Evolutionary conservation across 2,888 invertebrate species (phyloP).

Genomic region (Oeneis ivallda): DNA sequence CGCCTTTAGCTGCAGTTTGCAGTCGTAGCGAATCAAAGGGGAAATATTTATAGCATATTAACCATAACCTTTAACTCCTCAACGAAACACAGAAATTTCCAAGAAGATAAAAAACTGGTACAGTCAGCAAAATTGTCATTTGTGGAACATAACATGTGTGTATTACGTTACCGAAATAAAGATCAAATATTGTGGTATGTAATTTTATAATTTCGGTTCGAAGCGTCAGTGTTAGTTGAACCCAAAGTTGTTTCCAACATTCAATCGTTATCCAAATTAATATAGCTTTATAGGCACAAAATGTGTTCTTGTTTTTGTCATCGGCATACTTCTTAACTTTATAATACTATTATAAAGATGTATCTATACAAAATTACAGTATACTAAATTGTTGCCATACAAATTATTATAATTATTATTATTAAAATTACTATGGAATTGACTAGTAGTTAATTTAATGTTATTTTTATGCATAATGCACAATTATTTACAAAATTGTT

Average conservation of each 20-base stretch:
- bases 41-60: no score
- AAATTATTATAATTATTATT: conserved; percentile 14
- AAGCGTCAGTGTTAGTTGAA: neutral
- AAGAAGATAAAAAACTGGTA: no score
- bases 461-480: conserved; percentile 16
- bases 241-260: neutral
- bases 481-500: conserved; percentile 14
- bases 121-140: no score
- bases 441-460: conserved; percentile 35
- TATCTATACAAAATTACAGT: neutral
- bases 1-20: no score
- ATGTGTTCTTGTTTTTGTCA: neutral
- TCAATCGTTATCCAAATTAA: neutral
- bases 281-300: neutral
- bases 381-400: conserved; percentile 17
- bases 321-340: neutral
- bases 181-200: neutral
- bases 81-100: no score
- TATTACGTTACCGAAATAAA: no score
- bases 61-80: no score
- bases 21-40: no score
- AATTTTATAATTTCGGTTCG: neutral
- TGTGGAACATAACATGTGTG: no score
- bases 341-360: neutral
- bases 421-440: conserved; percentile 40